Evolutionary conservation across 2,797 vertebrate species (phyloP).

Genomic region (Acanthis flammea): DNA sequence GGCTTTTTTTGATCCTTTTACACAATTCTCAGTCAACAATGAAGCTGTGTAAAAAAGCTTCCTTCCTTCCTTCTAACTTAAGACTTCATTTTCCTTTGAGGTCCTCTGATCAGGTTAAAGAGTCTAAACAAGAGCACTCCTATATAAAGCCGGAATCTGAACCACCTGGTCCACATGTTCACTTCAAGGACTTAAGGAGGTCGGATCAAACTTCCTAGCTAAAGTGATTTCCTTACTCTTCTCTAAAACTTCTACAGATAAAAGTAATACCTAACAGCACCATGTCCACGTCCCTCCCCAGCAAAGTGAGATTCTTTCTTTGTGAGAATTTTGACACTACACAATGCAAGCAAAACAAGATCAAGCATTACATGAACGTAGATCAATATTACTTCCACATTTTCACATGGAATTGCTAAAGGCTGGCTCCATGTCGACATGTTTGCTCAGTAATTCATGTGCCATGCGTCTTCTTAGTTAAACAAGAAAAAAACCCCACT

Average conservation of each 20-base stretch:
- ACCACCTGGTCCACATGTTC: not conserved
- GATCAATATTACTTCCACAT: not conserved
- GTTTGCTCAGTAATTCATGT: not conserved
- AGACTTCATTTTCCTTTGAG: not conserved
- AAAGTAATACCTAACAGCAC: not conserved
- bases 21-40: not conserved
- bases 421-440: not conserved
- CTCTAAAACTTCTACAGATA: not conserved
- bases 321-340: not conserved
- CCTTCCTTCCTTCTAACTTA: not conserved
- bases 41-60: not conserved
- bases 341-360: not conserved
- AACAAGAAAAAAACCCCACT: not conserved
- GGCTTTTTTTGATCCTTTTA: not conserved
- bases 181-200: not conserved
- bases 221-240: not conserved
- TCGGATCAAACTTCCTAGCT: not conserved
- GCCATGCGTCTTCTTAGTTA: not conserved
- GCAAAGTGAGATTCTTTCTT: not conserved
- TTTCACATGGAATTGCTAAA: not conserved
- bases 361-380: not conserved
- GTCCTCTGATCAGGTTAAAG: not conserved
- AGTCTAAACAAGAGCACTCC: not conserved
- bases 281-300: not conserved
- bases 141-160: not conserved